phyloP scores from a whole-genome alignment of 2,797 vertebrate genomes.

The Brachyalestes nurse region DNA sequence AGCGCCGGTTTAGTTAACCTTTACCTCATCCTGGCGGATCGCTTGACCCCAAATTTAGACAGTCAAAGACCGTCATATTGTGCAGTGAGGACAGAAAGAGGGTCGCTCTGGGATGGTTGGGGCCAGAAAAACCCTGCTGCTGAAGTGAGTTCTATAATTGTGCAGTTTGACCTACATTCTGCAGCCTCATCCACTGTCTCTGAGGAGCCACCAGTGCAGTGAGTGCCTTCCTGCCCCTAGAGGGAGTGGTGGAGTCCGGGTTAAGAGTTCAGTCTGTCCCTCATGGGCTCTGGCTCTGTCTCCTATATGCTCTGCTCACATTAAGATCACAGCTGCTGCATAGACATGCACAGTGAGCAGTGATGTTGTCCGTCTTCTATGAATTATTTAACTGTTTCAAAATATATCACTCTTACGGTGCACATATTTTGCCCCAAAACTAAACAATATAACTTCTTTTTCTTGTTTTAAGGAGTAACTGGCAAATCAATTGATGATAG shows the following conservation, averaged over 20 bases:
- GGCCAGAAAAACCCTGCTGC: background rate
- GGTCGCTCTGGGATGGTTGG: background rate
- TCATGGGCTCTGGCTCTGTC: background rate
- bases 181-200: constrained; percentile 2
- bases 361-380: background rate
- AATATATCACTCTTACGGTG: background rate
- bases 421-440: background rate
- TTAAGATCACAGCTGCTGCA: constrained; percentile 11
- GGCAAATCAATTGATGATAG: too few species aligned
- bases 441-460: background rate
- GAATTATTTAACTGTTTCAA: background rate
- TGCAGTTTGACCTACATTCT: constrained; percentile 57
- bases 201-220: background rate
- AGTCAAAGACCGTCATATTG: background rate
- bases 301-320: background rate
- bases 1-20: too few species aligned
- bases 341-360: background rate
- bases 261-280: constrained; percentile 30
- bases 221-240: constrained; percentile 20
- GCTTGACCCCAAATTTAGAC: too few species aligned
- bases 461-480: too few species aligned
- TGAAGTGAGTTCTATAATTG: constrained; percentile 7
- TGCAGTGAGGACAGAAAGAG: background rate
- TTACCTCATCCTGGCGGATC: too few species aligned
- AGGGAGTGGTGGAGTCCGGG: constrained; percentile 30